Evolutionary conservation across 2,113 vertebrate species (phyloP).

Genomic region (Isichthys henryi): DNA sequence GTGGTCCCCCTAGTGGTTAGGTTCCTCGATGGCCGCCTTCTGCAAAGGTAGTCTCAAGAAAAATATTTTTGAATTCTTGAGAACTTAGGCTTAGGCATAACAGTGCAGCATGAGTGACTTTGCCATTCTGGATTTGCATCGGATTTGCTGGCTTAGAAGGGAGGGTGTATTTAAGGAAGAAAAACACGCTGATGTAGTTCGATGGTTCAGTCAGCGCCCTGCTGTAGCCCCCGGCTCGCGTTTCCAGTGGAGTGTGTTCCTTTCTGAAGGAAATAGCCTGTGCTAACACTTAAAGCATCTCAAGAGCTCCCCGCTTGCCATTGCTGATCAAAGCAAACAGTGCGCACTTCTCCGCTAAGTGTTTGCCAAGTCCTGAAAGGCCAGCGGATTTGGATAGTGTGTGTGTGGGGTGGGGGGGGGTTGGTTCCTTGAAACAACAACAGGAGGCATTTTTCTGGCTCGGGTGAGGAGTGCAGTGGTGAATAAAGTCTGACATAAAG

Average conservation of each 20-base stretch:
- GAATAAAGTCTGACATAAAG: constrained; percentile 4
- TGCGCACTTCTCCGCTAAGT: background rate
- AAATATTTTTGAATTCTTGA: background rate
- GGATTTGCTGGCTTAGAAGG: background rate
- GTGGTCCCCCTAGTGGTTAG: background rate
- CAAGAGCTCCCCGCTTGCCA: background rate
- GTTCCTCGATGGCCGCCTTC: background rate
- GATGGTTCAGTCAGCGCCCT: background rate
- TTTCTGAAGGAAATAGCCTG: background rate
- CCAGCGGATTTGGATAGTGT: background rate
- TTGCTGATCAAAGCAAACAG: background rate
- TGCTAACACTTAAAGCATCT: constrained; percentile 1
- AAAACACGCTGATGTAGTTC: background rate
- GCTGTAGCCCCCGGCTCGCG: background rate
- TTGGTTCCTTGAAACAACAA: background rate
- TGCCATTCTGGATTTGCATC: background rate
- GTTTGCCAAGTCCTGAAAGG: background rate
- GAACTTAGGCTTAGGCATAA: background rate
- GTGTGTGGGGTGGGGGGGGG: background rate
- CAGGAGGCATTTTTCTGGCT: background rate
- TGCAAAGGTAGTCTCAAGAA: background rate
- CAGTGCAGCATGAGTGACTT: background rate
- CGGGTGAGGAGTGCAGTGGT: background rate
- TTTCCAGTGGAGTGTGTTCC: background rate
- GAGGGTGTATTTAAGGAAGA: background rate